Percentiles rank a stretch among this genome's conserved stretches.
phyloP scores from a whole-genome alignment of 2,888 invertebrate genomes.

The Gymnosoma rotundatum region DNA sequence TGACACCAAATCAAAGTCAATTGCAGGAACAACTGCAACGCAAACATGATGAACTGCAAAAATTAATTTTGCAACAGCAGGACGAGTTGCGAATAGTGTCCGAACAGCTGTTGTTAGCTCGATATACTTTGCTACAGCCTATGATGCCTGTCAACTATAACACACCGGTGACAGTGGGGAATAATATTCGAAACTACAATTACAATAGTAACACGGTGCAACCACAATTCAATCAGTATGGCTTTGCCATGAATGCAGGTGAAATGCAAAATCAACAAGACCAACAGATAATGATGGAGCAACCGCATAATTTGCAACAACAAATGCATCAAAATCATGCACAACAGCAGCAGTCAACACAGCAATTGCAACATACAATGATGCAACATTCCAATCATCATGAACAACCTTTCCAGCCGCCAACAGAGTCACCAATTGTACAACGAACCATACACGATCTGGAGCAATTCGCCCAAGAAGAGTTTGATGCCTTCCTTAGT shows the following conservation, averaged over 20 bases:
- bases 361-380: conserved; percentile 76
- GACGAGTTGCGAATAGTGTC: conserved; percentile 92
- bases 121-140: conserved; percentile 87
- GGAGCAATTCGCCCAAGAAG: conserved; percentile 77
- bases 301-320: conserved; percentile 73
- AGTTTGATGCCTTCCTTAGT: conserved; percentile 79
- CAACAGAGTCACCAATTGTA: conserved; percentile 70
- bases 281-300: conserved; percentile 78
- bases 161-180: conserved; percentile 30
- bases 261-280: conserved; percentile 77
- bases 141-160: conserved; percentile 77
- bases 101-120: conserved; percentile 92
- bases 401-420: conserved; percentile 68
- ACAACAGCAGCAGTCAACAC: conserved; percentile 75
- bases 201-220: conserved; percentile 61
- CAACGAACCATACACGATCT: conserved; percentile 73
- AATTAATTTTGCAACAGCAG: conserved; percentile 92
- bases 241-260: conserved; percentile 76
- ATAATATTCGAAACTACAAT: conserved; percentile 60
- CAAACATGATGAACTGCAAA: conserved; percentile 93
- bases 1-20: conserved; percentile 84
- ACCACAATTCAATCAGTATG: conserved; percentile 78
- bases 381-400: conserved; percentile 72
- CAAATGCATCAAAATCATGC: conserved; percentile 74
- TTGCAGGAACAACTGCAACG: conserved; percentile 89